Conservation (phyloP, 2,888 invertebrate genomes). For the Rhingia rostrata region DNA sequence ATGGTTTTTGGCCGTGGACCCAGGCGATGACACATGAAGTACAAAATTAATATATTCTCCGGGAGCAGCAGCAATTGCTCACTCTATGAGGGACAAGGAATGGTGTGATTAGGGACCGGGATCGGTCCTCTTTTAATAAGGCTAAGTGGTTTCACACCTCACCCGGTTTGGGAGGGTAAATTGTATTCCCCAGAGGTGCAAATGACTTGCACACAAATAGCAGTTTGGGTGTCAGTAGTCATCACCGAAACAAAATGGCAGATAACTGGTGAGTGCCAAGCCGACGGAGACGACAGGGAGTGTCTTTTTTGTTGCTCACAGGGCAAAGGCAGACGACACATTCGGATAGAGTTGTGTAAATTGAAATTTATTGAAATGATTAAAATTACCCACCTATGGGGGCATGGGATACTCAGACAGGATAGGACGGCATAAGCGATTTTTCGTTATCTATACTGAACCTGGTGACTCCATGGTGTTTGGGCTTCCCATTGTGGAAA, state of each 20-base stretch:
- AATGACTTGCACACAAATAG: slow-evolving; percentile 45
- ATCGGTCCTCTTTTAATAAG: slow-evolving; percentile 68
- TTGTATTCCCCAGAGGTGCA: slow-evolving; percentile 62
- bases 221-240: slow-evolving; percentile 43
- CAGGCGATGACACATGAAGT: slow-evolving; percentile 65
- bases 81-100: slow-evolving; percentile 21
- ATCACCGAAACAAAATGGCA: slow-evolving; percentile 20
- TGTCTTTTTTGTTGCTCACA: slow-evolving; percentile 11
- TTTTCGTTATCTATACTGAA: slow-evolving; percentile 31
- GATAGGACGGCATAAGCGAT: slow-evolving; percentile 1
- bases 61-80: slow-evolving; percentile 64
- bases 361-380: slow-evolving; percentile 69
- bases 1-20: slow-evolving; percentile 48
- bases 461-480: slow-evolving; percentile 38
- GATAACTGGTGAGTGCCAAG: slow-evolving; percentile 21
- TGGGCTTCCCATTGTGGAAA: slow-evolving; percentile 32
- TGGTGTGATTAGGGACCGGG: slow-evolving; percentile 58
- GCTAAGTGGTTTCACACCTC: slow-evolving; percentile 73
- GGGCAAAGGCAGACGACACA: not conserved
- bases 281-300: slow-evolving; percentile 21
- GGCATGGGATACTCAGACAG: slow-evolving; percentile 13
- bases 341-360: slow-evolving; percentile 31
- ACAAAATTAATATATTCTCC: slow-evolving; percentile 70
- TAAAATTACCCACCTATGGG: slow-evolving; percentile 45
- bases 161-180: slow-evolving; percentile 29